Percentiles rank a stretch among this genome's conserved stretches.
phyloP scores from a whole-genome alignment of 92 coral and sea anemone genomes.

The Zoanthus solanderi region DNA sequence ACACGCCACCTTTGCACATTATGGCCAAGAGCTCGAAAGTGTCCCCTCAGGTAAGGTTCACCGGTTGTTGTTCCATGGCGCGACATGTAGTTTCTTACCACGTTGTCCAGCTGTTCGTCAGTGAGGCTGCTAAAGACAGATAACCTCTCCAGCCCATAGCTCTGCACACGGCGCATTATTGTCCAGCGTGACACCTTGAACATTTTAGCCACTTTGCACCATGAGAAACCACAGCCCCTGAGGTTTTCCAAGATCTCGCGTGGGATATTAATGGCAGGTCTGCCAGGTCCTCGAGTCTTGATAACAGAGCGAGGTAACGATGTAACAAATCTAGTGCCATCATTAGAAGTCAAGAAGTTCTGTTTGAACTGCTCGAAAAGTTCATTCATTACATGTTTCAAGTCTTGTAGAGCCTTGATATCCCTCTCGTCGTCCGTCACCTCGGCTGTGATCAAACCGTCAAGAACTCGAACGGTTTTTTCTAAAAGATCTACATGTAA shows the following conservation, averaged over 20 bases:
- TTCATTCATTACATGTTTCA: background rate
- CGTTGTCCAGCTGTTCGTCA: slow-evolving; percentile 55
- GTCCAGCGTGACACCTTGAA: slow-evolving; percentile 67
- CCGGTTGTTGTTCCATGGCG: slow-evolving; percentile 65
- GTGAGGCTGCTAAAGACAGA: slow-evolving; percentile 19
- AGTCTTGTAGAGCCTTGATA: slow-evolving; percentile 20
- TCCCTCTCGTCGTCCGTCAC: slow-evolving; percentile 6
- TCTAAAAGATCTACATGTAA: slow-evolving; percentile 8
- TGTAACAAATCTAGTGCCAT: slow-evolving; percentile 24
- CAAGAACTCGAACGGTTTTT: background rate
- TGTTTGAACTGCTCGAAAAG: slow-evolving; percentile 19
- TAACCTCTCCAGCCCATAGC: slow-evolving; percentile 31
- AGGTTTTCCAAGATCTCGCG: slow-evolving; percentile 48
- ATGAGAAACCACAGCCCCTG: slow-evolving; percentile 46
- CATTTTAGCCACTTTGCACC: slow-evolving; percentile 42
- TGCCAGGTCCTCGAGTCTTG: slow-evolving; percentile 44
- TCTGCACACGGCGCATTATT: slow-evolving; percentile 48
- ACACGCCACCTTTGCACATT: slow-evolving; percentile 61
- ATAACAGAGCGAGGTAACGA: slow-evolving; percentile 17
- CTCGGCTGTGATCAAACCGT: slow-evolving; percentile 14
- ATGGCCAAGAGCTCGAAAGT: slow-evolving; percentile 63
- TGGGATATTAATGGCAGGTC: slow-evolving; percentile 36
- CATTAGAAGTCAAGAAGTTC: slow-evolving; percentile 10
- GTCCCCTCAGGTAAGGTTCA: slow-evolving; percentile 56
- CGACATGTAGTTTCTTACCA: slow-evolving; percentile 47